Conservation (phyloP, 2,113 vertebrate genomes). For the Petrocephalus zakoni region DNA sequence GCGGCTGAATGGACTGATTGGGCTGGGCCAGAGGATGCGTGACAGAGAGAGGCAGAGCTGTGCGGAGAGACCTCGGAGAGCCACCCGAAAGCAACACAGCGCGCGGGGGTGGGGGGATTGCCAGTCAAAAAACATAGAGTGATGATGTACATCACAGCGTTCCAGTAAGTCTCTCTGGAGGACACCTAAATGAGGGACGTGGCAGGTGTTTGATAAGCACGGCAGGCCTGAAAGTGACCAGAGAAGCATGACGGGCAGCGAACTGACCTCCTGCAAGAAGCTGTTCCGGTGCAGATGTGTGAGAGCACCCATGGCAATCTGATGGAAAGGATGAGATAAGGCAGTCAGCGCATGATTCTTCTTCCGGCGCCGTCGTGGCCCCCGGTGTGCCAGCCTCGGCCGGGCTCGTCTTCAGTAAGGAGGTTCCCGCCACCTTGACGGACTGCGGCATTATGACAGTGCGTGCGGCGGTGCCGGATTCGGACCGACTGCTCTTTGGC, state of each 20-base stretch:
- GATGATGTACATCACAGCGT: neutral
- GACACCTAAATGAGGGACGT: neutral
- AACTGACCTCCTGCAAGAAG: conserved; percentile 68
- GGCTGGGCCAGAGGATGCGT: neutral
- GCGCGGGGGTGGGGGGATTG: neutral
- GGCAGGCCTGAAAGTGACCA: neutral
- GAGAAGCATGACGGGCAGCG: neutral
- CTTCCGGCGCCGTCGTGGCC: neutral
- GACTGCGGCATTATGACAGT: neutral
- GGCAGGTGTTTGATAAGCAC: neutral
- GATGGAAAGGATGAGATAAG: neutral
- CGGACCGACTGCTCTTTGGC: neutral
- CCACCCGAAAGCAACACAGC: neutral
- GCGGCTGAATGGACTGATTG: conserved; percentile 30
- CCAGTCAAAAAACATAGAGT: neutral
- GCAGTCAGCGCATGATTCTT: neutral
- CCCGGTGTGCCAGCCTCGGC: neutral
- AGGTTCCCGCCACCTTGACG: neutral
- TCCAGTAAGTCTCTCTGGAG: neutral
- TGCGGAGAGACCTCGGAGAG: neutral
- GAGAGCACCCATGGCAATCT: conserved; percentile 69
- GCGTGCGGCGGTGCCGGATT: neutral
- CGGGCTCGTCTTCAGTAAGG: neutral
- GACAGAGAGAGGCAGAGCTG: neutral
- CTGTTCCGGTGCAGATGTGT: conserved; percentile 59